phyloP scores from a whole-genome alignment of 2,797 vertebrate genomes.

The Ctenochaetus hawaiiensis region DNA sequence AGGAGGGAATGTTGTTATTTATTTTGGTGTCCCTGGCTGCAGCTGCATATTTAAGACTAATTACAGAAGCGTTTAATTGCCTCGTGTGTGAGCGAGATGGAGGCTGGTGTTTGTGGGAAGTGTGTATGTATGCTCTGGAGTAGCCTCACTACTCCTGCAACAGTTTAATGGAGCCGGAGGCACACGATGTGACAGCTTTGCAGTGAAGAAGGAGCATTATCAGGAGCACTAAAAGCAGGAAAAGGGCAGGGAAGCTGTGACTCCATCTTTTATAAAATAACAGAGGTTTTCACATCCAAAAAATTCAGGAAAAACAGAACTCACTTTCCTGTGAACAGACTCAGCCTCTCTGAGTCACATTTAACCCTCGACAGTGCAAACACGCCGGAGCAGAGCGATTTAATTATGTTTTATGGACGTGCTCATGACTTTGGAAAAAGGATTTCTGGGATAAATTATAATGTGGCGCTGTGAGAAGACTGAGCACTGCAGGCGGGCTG shows the following conservation, averaged over 20 bases:
- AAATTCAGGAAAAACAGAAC: background rate
- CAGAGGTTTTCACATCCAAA: background rate
- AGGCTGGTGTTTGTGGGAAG: conserved; percentile 13
- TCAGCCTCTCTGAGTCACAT: background rate
- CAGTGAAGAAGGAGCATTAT: conserved; percentile 2
- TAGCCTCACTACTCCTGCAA: conserved; percentile 14
- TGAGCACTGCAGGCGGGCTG: background rate
- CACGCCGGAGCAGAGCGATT: background rate
- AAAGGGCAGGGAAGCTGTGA: background rate
- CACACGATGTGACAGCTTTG: background rate
- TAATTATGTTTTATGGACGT: background rate
- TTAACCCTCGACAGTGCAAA: background rate
- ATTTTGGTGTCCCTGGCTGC: conserved; percentile 10
- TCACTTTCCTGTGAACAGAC: background rate
- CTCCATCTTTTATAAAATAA: background rate
- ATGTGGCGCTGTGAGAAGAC: conserved; percentile 9
- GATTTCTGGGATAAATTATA: conserved; percentile 16
- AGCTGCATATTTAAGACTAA: conserved; percentile 13
- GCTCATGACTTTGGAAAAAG: conserved; percentile 23
- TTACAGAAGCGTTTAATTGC: conserved; percentile 25
- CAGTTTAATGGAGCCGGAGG: conserved; percentile 2
- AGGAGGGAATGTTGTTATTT: conserved; percentile 19
- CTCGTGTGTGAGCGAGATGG: background rate
- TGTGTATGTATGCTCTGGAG: conserved; percentile 24
- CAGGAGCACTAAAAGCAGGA: conserved; percentile 17